Evolutionary conservation across 1,140 invertebrate genomes (phyloP).

Genomic region (Aplysia californica): DNA sequence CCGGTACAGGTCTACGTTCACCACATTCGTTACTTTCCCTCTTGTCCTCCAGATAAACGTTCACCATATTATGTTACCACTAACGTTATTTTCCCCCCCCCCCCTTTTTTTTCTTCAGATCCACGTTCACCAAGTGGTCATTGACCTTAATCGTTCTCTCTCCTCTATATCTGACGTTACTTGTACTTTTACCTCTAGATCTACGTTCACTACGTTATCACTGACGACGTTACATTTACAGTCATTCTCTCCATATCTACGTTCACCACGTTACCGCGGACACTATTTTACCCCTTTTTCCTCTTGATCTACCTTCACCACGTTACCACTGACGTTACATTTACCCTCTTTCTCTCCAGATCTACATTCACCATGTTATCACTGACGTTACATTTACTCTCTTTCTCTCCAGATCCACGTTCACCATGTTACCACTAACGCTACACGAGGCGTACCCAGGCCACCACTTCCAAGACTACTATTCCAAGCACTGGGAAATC

Average conservation of each 20-base stretch:
- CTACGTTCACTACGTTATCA: not conserved
- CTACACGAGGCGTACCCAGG: constrained; percentile 68
- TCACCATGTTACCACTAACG: constrained; percentile 61
- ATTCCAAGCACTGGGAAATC: constrained; percentile 39
- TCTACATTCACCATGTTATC: constrained; percentile 63
- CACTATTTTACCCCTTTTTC: not conserved
- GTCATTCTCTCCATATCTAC: not conserved
- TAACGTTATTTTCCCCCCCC: not conserved
- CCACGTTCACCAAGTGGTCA: too few species aligned
- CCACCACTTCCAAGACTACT: constrained; percentile 63
- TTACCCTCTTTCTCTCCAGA: constrained; percentile 19
- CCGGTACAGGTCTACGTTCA: too few species aligned
- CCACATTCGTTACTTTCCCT: too few species aligned
- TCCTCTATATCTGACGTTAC: not conserved
- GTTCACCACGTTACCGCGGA: not conserved
- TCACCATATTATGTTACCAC: not conserved
- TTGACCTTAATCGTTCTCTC: not conserved
- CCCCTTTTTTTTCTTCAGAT: not conserved
- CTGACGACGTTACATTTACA: not conserved
- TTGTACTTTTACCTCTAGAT: not conserved
- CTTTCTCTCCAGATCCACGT: constrained; percentile 47
- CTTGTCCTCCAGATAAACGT: not conserved
- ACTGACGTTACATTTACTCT: constrained; percentile 57
- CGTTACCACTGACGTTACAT: constrained; percentile 32
- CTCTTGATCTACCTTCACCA: constrained; percentile 33